These are phyloP conservation scores for Hydropsyche betteni DNA, from an alignment of 2,888 invertebrate species.

Conservation along the genomic window DNA sequence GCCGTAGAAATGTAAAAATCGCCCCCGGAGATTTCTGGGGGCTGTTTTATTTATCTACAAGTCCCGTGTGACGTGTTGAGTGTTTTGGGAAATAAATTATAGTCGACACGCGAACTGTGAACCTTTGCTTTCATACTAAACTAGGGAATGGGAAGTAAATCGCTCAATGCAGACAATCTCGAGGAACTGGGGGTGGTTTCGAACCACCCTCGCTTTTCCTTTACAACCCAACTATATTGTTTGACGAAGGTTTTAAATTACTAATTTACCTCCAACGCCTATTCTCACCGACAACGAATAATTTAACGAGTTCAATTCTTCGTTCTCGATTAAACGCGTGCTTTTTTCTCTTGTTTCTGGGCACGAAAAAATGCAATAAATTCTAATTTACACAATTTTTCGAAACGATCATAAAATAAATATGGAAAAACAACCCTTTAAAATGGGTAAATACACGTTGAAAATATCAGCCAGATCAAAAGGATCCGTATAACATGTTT, in stretches of 20 bases:
- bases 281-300: no score
- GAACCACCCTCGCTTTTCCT: conserved; percentile 16
- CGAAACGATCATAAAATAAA: no score
- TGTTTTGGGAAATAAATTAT: conserved; percentile 44
- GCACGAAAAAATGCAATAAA: no score
- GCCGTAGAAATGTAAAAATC: conserved; percentile 8
- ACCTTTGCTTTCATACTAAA: conserved; percentile 35
- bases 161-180: conserved; percentile 33
- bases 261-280: conserved; percentile 9
- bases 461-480: conserved; percentile 7
- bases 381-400: no score
- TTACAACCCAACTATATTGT: not conserved
- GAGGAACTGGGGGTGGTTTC: conserved; percentile 7
- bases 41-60: conserved; percentile 46
- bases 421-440: no score
- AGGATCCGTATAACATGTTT: not conserved
- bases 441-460: no score
- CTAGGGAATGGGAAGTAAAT: conserved; percentile 32
- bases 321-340: no score
- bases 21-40: conserved; percentile 24
- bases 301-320: no score
- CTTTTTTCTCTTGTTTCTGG: no score
- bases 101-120: conserved; percentile 45
- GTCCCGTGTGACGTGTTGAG: conserved; percentile 47
- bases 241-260: conserved; percentile 19